Percentiles rank a stretch among this genome's conserved stretches.
These are phyloP conservation scores for Romanogobio albipinnatus DNA, from an alignment of 2,113 vertebrate species.

Conservation along the genomic window DNA sequence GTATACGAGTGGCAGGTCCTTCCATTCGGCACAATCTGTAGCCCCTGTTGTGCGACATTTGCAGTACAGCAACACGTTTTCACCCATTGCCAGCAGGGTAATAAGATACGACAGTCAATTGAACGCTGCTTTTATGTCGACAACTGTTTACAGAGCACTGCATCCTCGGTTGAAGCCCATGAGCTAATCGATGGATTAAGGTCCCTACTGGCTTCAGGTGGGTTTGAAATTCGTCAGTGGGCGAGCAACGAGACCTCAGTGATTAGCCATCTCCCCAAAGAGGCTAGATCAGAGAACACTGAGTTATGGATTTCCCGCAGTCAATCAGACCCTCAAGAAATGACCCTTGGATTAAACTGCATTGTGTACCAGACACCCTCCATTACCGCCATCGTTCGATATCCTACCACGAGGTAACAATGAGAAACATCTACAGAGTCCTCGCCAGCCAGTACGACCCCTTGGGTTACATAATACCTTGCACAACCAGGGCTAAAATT, in stretches of 20 bases:
- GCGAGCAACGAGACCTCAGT: not conserved
- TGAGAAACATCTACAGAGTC: not conserved
- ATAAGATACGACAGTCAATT: not conserved
- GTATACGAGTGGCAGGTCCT: slow-evolving; percentile 35
- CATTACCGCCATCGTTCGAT: not conserved
- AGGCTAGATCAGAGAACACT: not conserved
- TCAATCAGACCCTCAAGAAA: not conserved
- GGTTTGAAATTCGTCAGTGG: slow-evolving; percentile 35
- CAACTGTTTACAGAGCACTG: slow-evolving; percentile 35
- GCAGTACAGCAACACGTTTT: not conserved
- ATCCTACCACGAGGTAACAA: not conserved
- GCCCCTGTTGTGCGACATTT: slow-evolving; percentile 2
- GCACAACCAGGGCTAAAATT: slow-evolving; percentile 5
- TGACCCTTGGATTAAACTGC: not conserved
- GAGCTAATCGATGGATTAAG: not conserved
- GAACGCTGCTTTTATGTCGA: slow-evolving; percentile 37
- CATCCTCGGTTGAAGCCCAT: not conserved
- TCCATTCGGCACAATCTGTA: slow-evolving; percentile 30
- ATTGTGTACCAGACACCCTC: not conserved
- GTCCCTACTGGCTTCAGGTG: not conserved
- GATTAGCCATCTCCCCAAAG: not conserved
- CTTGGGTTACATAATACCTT: slow-evolving; percentile 26
- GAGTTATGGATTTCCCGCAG: not conserved
- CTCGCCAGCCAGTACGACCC: slow-evolving; percentile 17
- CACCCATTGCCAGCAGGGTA: not conserved